These are phyloP conservation scores for Poecilia picta DNA, from an alignment of 2,797 vertebrate species.

Conservation along the genomic window DNA sequence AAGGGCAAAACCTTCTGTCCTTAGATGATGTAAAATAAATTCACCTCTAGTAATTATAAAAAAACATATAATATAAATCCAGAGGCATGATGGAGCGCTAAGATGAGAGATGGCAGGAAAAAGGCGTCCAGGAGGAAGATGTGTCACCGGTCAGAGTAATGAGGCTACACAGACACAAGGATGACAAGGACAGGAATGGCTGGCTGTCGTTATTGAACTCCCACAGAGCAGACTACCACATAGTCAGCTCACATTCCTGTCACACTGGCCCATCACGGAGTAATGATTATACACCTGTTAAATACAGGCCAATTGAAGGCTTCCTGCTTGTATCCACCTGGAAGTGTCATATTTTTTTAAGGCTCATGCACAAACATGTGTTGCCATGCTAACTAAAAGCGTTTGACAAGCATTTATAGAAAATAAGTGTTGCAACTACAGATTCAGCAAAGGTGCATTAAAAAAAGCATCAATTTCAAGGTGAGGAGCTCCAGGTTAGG, in stretches of 20 bases:
- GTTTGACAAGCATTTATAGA: conserved; percentile 44
- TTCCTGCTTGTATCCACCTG: conserved; percentile 74
- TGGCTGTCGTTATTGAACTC: conserved; percentile 79
- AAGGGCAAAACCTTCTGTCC: conserved; percentile 32
- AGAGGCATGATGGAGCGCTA: conserved; percentile 17
- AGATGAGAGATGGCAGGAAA: conserved; percentile 29
- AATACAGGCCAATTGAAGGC: conserved; percentile 71
- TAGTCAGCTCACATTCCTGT: conserved; percentile 79
- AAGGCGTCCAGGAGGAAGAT: conserved; percentile 39
- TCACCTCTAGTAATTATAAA: conserved; percentile 21
- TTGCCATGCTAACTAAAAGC: conserved; percentile 45
- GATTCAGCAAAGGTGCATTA: conserved; percentile 28
- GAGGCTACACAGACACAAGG: conserved; percentile 71
- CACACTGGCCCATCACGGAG: conserved; percentile 72
- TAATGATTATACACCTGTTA: conserved; percentile 85
- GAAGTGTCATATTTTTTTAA: conserved; percentile 46
- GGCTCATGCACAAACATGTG: conserved; percentile 48
- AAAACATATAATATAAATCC: conserved; percentile 35
- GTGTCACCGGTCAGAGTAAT: conserved; percentile 71
- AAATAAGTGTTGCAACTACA: conserved; percentile 7
- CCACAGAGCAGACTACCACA: conserved; percentile 70
- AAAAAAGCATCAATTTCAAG: neutral
- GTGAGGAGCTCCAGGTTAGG: neutral
- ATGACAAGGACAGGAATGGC: conserved; percentile 83
- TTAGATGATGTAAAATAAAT: conserved; percentile 43